Conservation (phyloP, 2,888 invertebrate genomes). For the Ichneumon xanthorius region DNA sequence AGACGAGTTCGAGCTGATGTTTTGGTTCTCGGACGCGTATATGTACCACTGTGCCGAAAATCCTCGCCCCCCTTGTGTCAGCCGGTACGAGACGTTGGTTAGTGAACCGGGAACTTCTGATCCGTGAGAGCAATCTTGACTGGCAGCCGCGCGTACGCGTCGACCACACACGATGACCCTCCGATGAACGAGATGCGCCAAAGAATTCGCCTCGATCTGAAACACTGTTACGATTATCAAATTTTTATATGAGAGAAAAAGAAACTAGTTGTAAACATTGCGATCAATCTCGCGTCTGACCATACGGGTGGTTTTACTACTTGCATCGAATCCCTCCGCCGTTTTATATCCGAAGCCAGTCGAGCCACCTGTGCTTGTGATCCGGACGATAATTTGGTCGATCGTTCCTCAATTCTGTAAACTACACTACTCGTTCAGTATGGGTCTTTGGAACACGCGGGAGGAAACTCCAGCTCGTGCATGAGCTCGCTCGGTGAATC, state of each 20-base stretch:
- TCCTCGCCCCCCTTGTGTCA: slow-evolving; percentile 35
- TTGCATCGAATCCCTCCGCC: not conserved
- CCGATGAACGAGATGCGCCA: slow-evolving; percentile 59
- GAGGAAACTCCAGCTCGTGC: not conserved
- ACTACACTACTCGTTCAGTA: not conserved
- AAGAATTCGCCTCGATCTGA: slow-evolving; percentile 18
- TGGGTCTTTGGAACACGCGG: slow-evolving; percentile 18
- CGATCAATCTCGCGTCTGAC: slow-evolving; percentile 3
- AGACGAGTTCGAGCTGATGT: slow-evolving; percentile 34
- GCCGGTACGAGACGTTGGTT: slow-evolving; percentile 51
- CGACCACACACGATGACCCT: slow-evolving; percentile 80
- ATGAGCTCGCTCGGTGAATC: not conserved
- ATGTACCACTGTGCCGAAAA: slow-evolving; percentile 34
- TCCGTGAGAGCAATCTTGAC: slow-evolving; percentile 78
- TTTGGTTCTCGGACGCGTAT: slow-evolving; percentile 29
- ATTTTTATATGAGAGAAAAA: not conserved
- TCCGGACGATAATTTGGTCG: not conserved
- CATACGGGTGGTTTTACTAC: not conserved
- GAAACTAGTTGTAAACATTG: not conserved
- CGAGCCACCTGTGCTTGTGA: not conserved
- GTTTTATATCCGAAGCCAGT: not conserved
- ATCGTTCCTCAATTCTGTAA: not conserved
- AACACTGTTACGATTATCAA: not conserved
- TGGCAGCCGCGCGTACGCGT: slow-evolving; percentile 70
- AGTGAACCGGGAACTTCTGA: slow-evolving; percentile 67